These are phyloP conservation scores for Belonocnema kinseyi DNA, from an alignment of 1,140 invertebrate genomes.

Conservation along the genomic window DNA sequence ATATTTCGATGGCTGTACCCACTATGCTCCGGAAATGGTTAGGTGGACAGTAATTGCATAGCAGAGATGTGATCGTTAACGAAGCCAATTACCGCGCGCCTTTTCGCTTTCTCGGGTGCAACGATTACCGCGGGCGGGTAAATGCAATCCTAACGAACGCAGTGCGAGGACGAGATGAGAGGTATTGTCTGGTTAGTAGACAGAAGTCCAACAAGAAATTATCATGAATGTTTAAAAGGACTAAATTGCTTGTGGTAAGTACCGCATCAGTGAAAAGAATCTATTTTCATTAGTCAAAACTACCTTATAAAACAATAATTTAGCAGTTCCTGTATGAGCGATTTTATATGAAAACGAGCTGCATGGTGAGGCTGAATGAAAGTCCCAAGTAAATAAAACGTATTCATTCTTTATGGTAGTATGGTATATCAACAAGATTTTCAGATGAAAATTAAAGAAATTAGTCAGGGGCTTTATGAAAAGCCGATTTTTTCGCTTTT, in stretches of 20 bases:
- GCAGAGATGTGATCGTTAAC: slow-evolving; percentile 38
- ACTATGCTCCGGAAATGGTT: slow-evolving; percentile 6
- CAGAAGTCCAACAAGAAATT: slow-evolving; percentile 27
- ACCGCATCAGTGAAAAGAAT: neutral
- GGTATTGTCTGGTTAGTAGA: slow-evolving; percentile 1
- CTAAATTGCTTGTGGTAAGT: neutral
- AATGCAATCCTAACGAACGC: slow-evolving; percentile 25
- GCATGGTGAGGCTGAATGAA: too few species aligned
- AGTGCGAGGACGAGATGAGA: slow-evolving; percentile 24
- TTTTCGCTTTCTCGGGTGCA: slow-evolving; percentile 22
- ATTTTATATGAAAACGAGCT: too few species aligned
- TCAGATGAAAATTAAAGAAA: too few species aligned
- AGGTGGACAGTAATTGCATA: slow-evolving; percentile 18
- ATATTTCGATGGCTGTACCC: slow-evolving; percentile 25
- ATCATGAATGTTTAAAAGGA: slow-evolving; percentile 4
- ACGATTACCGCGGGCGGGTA: slow-evolving; percentile 18
- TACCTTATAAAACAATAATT: too few species aligned
- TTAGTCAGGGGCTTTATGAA: too few species aligned
- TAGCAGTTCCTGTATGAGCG: too few species aligned
- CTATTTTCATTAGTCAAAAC: neutral
- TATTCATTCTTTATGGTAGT: too few species aligned
- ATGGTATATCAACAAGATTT: too few species aligned
- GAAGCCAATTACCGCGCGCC: slow-evolving; percentile 39
- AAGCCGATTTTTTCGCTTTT: too few species aligned
- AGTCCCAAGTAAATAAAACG: too few species aligned